Evolutionary conservation across 2,113 vertebrate genomes (phyloP), one percentile per base, ranked within the genome.

Genomic region (Antechinus flavipes): DNA sequence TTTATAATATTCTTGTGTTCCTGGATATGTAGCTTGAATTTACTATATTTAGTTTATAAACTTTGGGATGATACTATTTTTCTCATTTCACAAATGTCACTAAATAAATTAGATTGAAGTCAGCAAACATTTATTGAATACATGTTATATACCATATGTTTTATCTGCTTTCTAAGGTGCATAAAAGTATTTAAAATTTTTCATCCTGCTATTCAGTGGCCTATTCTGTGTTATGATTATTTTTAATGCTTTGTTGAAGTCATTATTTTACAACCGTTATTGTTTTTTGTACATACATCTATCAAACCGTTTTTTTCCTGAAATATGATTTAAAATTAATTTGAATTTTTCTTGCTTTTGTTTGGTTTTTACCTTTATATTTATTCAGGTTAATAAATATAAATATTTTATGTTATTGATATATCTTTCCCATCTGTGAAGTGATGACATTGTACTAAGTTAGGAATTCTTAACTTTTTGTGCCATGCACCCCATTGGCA

Each of bases 101-200:
- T 14, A 26, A 42, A 55, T 56, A 91, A 91, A 91, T 84, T 84
- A 84, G 5, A 84, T 84, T 42, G 42, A 84, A 42, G 22, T 84
- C n/a, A 84, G 11, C 68, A 84, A 42, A 23, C 23, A 84, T 42
- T 84, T 84, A 42, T 84, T 42, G 19, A 42, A 84, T 42, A 84
- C 2, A 23, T 76, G 0, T 95, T 97, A 23, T 94, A 0, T 91
- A 54, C 93, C 90, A 94, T 53, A 46, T 92, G 52, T 96, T 95
- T 92, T 50, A 91, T 94, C 95, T 95, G 94, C 7, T 94, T 54
- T 95, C 25, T 8, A 54, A 95, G 11, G 93, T 35, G 91, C 90
- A 54, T 96, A 94, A 93, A 54, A 68, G 5, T 0, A 95, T 92
- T 92, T 93, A 68, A 47, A 96, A 90, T 95, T 68, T 68, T 68